Percentiles rank a stretch among this genome's conserved stretches.
phyloP scores from a whole-genome alignment of 2,113 vertebrate species.

The Acanthisitta chloris region DNA sequence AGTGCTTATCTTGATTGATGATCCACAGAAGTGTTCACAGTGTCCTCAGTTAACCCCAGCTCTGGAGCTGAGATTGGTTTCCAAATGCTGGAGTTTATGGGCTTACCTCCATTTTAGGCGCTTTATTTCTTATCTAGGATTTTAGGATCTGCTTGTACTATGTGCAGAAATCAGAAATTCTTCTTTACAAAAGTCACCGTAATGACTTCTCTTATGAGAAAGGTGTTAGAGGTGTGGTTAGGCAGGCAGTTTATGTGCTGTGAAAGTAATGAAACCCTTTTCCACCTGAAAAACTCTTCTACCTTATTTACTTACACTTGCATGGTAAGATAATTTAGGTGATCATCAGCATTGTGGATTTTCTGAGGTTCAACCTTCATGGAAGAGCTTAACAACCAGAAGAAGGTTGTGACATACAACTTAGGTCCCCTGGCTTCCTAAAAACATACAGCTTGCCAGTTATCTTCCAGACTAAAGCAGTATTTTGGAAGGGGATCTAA shows the following conservation, averaged over 20 bases:
- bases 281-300: neutral
- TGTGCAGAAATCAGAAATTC: neutral
- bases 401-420: neutral
- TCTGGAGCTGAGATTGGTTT: neutral
- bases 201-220: neutral
- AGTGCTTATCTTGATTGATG: slow-evolving; percentile 14
- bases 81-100: neutral
- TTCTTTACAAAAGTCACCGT: neutral
- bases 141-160: neutral
- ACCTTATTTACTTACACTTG: neutral
- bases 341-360: neutral
- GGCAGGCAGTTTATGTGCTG: neutral
- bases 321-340: neutral
- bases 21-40: neutral
- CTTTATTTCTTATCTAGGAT: neutral
- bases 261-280: neutral
- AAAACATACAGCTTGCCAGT: neutral
- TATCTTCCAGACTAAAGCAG: neutral
- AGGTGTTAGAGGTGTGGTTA: neutral
- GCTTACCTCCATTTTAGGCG: neutral
- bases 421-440: neutral
- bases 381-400: neutral
- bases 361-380: neutral
- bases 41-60: neutral
- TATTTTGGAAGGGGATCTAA: neutral